A percentile compares a stretch with the other conserved stretches of the same genome.
phyloP scores from a whole-genome alignment of 2,888 invertebrate genomes.

The Oeneis ivallda region DNA sequence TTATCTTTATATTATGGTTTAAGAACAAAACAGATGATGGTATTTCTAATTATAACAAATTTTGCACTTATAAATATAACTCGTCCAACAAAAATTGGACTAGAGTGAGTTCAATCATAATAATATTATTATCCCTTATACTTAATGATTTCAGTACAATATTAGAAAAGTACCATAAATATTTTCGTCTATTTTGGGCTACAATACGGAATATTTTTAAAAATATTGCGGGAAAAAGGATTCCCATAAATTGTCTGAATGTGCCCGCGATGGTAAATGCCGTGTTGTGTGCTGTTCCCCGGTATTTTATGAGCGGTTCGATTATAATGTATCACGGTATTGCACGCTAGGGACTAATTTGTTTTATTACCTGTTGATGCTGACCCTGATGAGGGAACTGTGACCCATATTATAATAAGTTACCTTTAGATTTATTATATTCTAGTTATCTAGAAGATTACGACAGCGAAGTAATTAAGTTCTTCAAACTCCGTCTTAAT shows the following conservation, averaged over 20 bases:
- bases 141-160: slow-evolving; percentile 62
- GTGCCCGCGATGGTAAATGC: slow-evolving; percentile 54
- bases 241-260: slow-evolving; percentile 60
- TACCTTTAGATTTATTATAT: slow-evolving; percentile 17
- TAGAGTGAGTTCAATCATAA: too few relatives aligned
- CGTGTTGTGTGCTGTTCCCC: slow-evolving; percentile 48
- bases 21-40: too few relatives aligned
- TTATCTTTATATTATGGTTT: too few relatives aligned
- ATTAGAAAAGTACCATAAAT: slow-evolving; percentile 70
- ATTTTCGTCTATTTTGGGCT: slow-evolving; percentile 53
- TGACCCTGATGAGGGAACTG: slow-evolving; percentile 16
- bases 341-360: slow-evolving; percentile 30
- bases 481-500: not conserved
- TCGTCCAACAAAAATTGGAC: slow-evolving; percentile 50
- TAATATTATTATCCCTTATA: too few relatives aligned
- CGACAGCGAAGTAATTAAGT: not conserved
- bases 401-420: slow-evolving; percentile 8
- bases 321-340: slow-evolving; percentile 36
- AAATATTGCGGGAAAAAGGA: slow-evolving; percentile 58
- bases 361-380: slow-evolving; percentile 34
- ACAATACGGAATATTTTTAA: slow-evolving; percentile 40
- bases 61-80: too few relatives aligned
- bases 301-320: slow-evolving; percentile 45
- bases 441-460: slow-evolving; percentile 5
- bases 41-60: too few relatives aligned